phyloP scores from a whole-genome alignment of 2,113 vertebrate genomes.

The Falco punctatus region DNA sequence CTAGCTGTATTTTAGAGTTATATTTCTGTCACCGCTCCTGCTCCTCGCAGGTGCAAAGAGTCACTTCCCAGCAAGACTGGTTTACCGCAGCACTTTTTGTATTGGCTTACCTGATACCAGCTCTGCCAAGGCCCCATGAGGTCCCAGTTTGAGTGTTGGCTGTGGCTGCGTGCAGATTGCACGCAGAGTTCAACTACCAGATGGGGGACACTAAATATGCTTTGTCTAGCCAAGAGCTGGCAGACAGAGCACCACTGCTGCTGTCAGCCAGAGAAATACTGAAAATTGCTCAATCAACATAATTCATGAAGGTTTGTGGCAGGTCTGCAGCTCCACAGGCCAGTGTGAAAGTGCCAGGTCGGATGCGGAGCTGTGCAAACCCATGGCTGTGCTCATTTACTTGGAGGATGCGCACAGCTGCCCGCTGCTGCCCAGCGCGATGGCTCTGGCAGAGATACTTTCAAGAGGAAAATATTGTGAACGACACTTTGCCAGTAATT shows the following conservation, averaged over 20 bases:
- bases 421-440: fast-evolving
- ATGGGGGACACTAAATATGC: conserved; percentile 60
- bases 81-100: not conserved
- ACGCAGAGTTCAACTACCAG: conserved; percentile 49
- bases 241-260: conserved; percentile 46
- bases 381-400: not conserved
- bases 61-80: not conserved
- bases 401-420: not conserved
- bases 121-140: not conserved
- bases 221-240: conserved; percentile 67
- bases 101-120: not conserved
- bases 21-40: not conserved
- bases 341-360: not conserved
- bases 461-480: not conserved
- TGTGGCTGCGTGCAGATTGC: not conserved
- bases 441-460: not conserved
- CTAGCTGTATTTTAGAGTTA: not conserved
- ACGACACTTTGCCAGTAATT: not conserved
- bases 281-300: conserved; percentile 53
- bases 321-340: not conserved
- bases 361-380: not conserved
- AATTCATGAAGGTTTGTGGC: conserved; percentile 31
- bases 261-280: conserved; percentile 51
- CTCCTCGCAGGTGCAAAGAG: not conserved
- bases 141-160: conserved; percentile 9